Conservation (phyloP, 2,888 invertebrate species). For the Leptogaster cylindrica region DNA sequence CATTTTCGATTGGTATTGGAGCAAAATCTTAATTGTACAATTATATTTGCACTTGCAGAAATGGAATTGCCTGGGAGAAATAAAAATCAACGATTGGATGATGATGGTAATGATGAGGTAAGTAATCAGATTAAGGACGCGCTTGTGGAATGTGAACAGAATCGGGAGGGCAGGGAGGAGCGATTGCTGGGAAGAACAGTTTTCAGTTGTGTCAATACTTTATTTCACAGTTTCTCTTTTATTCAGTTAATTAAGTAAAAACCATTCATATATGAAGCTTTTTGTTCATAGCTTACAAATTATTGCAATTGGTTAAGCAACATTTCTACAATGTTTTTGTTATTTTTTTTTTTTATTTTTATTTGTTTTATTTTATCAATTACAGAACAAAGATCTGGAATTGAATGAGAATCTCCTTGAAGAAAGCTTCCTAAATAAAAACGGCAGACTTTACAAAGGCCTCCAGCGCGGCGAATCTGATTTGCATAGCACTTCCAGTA, state of each 20-base stretch:
- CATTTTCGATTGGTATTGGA: too few species aligned
- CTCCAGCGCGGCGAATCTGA: slow-evolving; percentile 47
- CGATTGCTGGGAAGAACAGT: too few species aligned
- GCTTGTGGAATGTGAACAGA: too few species aligned
- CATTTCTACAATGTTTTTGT: background rate
- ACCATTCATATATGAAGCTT: background rate
- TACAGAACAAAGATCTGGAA: slow-evolving; percentile 57
- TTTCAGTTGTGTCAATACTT: too few species aligned
- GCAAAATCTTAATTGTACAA: too few species aligned
- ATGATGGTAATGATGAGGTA: slow-evolving; percentile 61
- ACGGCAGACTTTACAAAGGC: slow-evolving; percentile 58
- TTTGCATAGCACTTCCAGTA: slow-evolving; percentile 52
- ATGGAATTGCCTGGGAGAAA: slow-evolving; percentile 61
- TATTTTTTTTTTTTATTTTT: background rate
- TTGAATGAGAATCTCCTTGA: slow-evolving; percentile 60
- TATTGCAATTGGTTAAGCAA: too few species aligned
- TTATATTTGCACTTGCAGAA: slow-evolving; percentile 46
- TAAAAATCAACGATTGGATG: slow-evolving; percentile 62
- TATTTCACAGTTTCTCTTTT: background rate
- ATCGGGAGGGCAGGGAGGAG: too few species aligned
- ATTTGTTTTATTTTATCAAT: slow-evolving; percentile 17
- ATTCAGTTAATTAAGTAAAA: too few species aligned
- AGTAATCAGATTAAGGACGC: too few species aligned
- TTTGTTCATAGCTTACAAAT: background rate
- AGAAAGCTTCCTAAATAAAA: slow-evolving; percentile 59